These are phyloP conservation scores for Bambusicola thoracicus DNA, from an alignment of 2,113 vertebrate genomes.

Conservation along the genomic window DNA sequence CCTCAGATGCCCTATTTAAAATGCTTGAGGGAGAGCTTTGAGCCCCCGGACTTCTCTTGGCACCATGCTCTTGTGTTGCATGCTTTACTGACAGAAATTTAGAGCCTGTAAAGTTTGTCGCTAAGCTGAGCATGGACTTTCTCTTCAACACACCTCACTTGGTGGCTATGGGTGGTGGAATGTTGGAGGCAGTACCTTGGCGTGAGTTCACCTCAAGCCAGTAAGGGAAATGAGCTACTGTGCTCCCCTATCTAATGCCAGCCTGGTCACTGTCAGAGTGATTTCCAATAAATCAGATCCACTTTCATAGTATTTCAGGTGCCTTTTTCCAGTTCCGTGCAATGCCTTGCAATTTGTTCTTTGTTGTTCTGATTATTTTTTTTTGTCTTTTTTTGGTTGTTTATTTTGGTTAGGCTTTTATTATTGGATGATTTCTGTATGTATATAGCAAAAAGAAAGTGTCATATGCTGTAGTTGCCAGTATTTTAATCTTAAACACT, in stretches of 20 bases:
- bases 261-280: neutral
- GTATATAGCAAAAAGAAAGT: neutral
- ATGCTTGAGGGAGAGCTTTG: neutral
- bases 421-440: neutral
- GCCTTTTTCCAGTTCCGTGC: neutral
- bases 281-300: neutral
- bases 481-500: neutral
- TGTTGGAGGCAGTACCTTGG: neutral
- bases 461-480: neutral
- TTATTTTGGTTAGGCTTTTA: neutral
- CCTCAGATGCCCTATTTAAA: neutral
- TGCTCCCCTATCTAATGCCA: neutral
- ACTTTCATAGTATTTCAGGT: neutral
- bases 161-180: neutral
- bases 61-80: neutral
- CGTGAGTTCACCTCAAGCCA: neutral
- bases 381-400: neutral
- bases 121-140: neutral
- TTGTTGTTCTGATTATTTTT: neutral
- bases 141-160: neutral
- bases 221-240: neutral
- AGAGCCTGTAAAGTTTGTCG: neutral
- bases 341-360: neutral
- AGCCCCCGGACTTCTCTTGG: neutral
- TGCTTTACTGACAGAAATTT: neutral